Evolutionary conservation across 2,113 vertebrate species (phyloP), one percentile per base, ranked within the genome.

Genomic region (Jacana jacana): DNA sequence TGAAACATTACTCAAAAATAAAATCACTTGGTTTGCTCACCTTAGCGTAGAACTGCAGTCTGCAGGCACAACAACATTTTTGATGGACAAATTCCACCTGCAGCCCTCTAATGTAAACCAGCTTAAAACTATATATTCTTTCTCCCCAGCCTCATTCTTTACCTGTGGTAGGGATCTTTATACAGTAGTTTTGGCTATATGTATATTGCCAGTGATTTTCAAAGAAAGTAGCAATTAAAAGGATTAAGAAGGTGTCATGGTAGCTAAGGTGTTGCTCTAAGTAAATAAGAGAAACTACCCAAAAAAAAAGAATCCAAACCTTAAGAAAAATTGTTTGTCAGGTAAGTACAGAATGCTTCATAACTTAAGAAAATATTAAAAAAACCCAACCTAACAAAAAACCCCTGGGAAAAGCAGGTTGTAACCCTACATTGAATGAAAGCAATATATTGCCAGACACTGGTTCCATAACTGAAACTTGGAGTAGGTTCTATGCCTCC

Each of bases 51-150:
- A 69, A 58, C 49, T 88, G 25, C 31, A 82, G 46, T 14, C 44
- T 2, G 1, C 25, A 37, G 23, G 61, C 42, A 88, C 28, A 46
- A 1, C 16, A 28, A 48, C 7, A 4, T 33, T 79, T 87, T 28
- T 81, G 78, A 14, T 22, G 18, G 33, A 19, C 7, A 63, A 44
- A 72, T 68, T 75, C 46, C 20, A 30, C 0, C 22, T 69, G 35
- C 72, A 65, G 48, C 42, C 48, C 40, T 82, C 35, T 40, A 19
- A 16, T 46, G 11, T 51, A 18, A 66, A 88, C 5, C 17, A 39
- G 5, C 11, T 57, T 4, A 39, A 75, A 28, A 3, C 4, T n/a
- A 4, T 23, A 4, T 0, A 1, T 57, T 76, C 6, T 27, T 72
- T 40, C 42, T 63, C 39, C 22, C 19, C 31, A 19, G 7, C 7